Evolutionary conservation across 2,888 invertebrate species (phyloP).

Genomic region (Campopleginae sp.): DNA sequence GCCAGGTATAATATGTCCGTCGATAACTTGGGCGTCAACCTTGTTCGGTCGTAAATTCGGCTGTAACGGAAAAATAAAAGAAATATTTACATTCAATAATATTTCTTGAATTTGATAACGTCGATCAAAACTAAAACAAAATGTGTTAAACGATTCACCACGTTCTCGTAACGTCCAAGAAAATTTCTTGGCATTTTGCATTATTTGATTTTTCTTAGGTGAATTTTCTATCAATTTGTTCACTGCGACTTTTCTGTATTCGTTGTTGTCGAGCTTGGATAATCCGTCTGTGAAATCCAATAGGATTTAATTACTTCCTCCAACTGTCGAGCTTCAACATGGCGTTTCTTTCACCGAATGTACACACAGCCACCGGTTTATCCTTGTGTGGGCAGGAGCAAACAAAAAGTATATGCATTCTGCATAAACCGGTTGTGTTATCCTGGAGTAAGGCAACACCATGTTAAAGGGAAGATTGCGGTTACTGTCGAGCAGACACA

Average conservation of each 20-base stretch:
- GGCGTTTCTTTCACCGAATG: neutral
- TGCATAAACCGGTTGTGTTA: conserved; percentile 43
- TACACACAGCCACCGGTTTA: conserved; percentile 5
- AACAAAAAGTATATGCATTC: conserved; percentile 15
- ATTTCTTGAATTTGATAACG: neutral
- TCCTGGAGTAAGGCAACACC: conserved; percentile 25
- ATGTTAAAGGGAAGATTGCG: conserved; percentile 37
- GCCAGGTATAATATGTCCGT: conserved; percentile 95
- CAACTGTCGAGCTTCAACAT: conserved; percentile 15
- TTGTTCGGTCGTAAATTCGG: conserved; percentile 89
- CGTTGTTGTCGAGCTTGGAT: neutral
- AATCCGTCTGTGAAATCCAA: neutral
- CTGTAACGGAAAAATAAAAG: conserved; percentile 81
- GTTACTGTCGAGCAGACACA: conserved; percentile 49
- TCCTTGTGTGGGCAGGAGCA: neutral
- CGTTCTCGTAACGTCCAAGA: neutral
- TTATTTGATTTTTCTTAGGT: neutral
- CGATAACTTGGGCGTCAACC: conserved; percentile 93
- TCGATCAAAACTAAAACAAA: neutral
- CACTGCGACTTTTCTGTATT: neutral
- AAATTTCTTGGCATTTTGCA: neutral
- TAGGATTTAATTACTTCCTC: conserved; percentile 7
- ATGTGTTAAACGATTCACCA: neutral
- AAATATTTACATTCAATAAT: neutral
- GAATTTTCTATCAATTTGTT: neutral